phyloP scores from a whole-genome alignment of 2,888 invertebrate genomes.

The Ecdyonurus torrentis region DNA sequence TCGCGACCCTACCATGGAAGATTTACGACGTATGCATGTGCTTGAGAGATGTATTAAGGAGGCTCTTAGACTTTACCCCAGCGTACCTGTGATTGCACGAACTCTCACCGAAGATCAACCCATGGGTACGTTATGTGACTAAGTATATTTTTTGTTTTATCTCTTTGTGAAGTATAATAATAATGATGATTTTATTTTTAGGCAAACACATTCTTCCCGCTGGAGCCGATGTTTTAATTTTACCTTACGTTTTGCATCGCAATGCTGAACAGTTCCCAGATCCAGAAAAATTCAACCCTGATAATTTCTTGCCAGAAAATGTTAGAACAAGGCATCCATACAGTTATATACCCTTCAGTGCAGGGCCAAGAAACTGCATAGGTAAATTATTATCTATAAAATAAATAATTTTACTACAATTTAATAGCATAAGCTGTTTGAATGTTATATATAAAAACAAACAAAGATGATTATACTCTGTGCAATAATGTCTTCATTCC shows the following conservation, averaged over 20 bases:
- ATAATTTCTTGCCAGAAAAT: slow-evolving; percentile 27
- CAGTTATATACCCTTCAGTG: slow-evolving; percentile 28
- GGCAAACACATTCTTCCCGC: slow-evolving; percentile 29
- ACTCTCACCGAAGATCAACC: slow-evolving; percentile 17
- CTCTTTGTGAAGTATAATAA: neutral
- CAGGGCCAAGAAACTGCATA: slow-evolving; percentile 29
- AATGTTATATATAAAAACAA: too few species aligned
- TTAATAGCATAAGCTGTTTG: too few species aligned
- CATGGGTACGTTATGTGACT: too few species aligned
- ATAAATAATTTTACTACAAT: too few species aligned
- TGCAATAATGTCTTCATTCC: too few species aligned
- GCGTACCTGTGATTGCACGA: slow-evolving; percentile 21
- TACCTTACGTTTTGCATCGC: slow-evolving; percentile 28
- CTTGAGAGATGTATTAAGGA: slow-evolving; percentile 22
- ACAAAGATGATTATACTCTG: too few species aligned
- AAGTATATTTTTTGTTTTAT: neutral
- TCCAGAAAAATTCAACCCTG: slow-evolving; percentile 28
- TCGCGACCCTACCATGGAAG: slow-evolving; percentile 15
- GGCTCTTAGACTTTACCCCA: slow-evolving; percentile 19
- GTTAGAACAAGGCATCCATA: slow-evolving; percentile 26
- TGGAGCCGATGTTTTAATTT: slow-evolving; percentile 35
- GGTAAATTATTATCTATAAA: too few species aligned
- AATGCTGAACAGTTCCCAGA: slow-evolving; percentile 26
- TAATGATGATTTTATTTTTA: neutral
- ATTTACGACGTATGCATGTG: slow-evolving; percentile 18